These are phyloP conservation scores for Anneissia japonica DNA, from an alignment of 35 echinoderm and acorn worm genomes.

Conservation along the genomic window DNA sequence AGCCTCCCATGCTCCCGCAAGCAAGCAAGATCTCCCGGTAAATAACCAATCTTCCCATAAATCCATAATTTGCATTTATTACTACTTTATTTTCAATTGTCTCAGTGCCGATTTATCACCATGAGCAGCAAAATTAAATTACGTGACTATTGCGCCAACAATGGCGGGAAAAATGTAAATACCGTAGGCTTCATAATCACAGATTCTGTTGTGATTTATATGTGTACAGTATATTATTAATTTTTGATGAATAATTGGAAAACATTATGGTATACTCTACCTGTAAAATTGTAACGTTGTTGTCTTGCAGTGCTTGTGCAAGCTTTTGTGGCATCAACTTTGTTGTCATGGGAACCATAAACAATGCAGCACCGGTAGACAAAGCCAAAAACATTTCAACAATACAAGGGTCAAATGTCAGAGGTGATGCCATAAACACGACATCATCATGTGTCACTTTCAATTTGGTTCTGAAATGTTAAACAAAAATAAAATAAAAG, in stretches of 20 bases:
- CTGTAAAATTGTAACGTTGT: constrained; percentile 78
- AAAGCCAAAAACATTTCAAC: constrained; percentile 85
- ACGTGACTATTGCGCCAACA: too few species aligned
- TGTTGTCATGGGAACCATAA: constrained; percentile 56
- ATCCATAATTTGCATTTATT: too few species aligned
- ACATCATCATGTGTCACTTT: constrained; percentile 55
- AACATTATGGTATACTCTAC: constrained; percentile 11
- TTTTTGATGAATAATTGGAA: background rate
- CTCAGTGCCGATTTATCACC: too few species aligned
- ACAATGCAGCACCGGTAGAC: constrained; percentile 53
- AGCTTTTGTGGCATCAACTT: constrained; percentile 58
- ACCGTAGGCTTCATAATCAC: too few species aligned
- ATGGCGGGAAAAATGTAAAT: too few species aligned
- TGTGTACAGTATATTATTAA: background rate
- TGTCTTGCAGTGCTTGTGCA: constrained; percentile 19
- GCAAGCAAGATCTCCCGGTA: too few species aligned
- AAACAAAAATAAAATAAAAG: background rate
- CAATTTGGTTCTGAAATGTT: constrained; percentile 49
- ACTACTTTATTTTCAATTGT: too few species aligned
- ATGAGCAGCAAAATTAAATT: too few species aligned
- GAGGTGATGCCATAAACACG: constrained; percentile 75
- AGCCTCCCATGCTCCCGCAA: too few species aligned
- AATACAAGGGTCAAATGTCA: constrained; percentile 87
- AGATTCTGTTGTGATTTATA: background rate
- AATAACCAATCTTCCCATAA: too few species aligned